These are phyloP conservation scores for Dynastes tityus DNA, from an alignment of 2,888 invertebrate species.

Conservation along the genomic window DNA sequence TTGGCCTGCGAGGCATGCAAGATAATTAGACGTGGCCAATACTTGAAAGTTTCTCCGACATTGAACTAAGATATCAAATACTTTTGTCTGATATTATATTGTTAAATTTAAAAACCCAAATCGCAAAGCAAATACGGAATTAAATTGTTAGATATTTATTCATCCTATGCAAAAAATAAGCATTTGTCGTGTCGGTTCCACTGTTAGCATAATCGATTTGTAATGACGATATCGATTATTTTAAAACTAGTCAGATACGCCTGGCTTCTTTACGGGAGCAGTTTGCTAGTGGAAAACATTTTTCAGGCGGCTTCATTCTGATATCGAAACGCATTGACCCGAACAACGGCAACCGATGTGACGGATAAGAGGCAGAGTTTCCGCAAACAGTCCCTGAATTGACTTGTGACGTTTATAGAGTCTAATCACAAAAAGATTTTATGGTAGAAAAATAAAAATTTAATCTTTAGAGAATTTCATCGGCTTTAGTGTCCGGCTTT, in stretches of 20 bases:
- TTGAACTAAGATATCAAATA: too few species aligned
- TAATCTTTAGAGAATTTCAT: conserved; percentile 45
- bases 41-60: too few species aligned
- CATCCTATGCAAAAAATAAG: too few species aligned
- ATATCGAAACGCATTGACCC: conserved; percentile 60
- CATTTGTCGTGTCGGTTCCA: too few species aligned
- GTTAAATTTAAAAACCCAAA: too few species aligned
- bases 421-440: conserved; percentile 48
- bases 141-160: too few species aligned
- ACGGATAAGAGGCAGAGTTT: conserved; percentile 60
- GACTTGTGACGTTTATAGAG: conserved; percentile 64
- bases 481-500: conserved; percentile 23
- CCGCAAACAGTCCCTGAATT: conserved; percentile 65
- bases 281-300: conserved; percentile 27
- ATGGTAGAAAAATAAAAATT: conserved; percentile 49
- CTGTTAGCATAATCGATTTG: neutral
- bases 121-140: too few species aligned
- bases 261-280: neutral
- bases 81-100: too few species aligned
- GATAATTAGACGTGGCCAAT: too few species aligned
- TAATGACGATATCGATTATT: conserved; percentile 3
- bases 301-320: conserved; percentile 35
- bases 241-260: conserved; percentile 1
- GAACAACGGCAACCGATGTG: conserved; percentile 59
- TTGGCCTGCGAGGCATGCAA: too few species aligned